Evolutionary conservation across 2,888 invertebrate genomes (phyloP).

Genomic region (Halictus ligatus): DNA sequence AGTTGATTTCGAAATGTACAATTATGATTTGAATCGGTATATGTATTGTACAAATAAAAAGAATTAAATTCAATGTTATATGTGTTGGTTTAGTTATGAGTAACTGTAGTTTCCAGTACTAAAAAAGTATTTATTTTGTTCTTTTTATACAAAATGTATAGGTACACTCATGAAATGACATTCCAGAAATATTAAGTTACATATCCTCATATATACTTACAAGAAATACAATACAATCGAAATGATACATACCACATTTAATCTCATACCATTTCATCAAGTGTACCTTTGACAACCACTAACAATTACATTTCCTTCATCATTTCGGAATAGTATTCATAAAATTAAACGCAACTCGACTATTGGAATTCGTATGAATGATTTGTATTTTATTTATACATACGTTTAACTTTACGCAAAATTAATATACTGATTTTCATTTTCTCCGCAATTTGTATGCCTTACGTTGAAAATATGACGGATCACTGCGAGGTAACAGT

Average conservation of each 20-base stretch:
- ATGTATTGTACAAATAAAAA: slow-evolving; percentile 70
- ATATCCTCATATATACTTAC: slow-evolving; percentile 34
- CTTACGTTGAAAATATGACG: background rate
- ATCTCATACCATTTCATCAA: slow-evolving; percentile 19
- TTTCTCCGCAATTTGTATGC: background rate
- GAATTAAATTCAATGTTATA: background rate
- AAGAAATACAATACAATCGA: slow-evolving; percentile 26
- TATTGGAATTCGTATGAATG: slow-evolving; percentile 39
- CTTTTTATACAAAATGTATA: slow-evolving; percentile 53
- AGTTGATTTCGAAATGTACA: slow-evolving; percentile 82
- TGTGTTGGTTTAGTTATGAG: background rate
- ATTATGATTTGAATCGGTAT: slow-evolving; percentile 77
- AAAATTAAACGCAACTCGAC: slow-evolving; percentile 7
- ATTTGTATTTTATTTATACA: slow-evolving; percentile 30
- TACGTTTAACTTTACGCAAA: slow-evolving; percentile 1
- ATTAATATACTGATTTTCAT: slow-evolving; percentile 11
- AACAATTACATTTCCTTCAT: slow-evolving; percentile 22
- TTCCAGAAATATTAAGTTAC: slow-evolving; percentile 27
- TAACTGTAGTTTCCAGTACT: slow-evolving; percentile 26
- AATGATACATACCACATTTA: slow-evolving; percentile 17
- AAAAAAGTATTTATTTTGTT: slow-evolving; percentile 60
- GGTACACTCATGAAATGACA: slow-evolving; percentile 42
- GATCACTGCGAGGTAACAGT: slow-evolving; percentile 31
- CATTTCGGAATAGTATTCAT: background rate
- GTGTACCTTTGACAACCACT: slow-evolving; percentile 13